Evolutionary conservation across 1,140 invertebrate genomes (phyloP).

Genomic region (Papilio glaucus): DNA sequence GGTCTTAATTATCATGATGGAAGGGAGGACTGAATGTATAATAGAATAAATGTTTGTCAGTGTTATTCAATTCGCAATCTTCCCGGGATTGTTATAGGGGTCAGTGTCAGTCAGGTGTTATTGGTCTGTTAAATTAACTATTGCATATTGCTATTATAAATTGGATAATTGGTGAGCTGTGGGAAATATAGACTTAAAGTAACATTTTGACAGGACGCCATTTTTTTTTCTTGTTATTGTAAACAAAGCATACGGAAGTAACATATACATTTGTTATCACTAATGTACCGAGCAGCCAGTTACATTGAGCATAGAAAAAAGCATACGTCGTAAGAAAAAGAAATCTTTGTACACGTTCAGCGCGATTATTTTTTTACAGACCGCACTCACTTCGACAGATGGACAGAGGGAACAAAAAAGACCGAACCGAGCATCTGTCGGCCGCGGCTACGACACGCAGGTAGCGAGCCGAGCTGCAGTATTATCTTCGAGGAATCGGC

Average conservation of each 20-base stretch:
- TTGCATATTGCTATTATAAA: too few species aligned
- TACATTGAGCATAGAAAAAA: neutral
- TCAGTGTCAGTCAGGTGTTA: too few species aligned
- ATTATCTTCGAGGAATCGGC: slow-evolving; percentile 51
- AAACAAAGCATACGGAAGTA: too few species aligned
- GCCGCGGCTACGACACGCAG: slow-evolving; percentile 66
- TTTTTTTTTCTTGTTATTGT: too few species aligned
- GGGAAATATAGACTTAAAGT: too few species aligned
- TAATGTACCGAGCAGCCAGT: too few species aligned
- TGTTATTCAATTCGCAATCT: too few species aligned
- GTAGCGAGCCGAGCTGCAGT: slow-evolving; percentile 47
- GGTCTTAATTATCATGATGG: neutral
- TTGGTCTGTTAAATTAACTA: too few species aligned
- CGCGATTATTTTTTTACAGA: slow-evolving; percentile 46
- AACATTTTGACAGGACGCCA: too few species aligned
- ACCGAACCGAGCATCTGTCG: slow-evolving; percentile 57
- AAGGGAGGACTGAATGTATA: neutral
- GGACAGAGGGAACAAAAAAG: slow-evolving; percentile 52
- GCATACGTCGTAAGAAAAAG: slow-evolving; percentile 33
- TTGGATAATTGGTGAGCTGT: too few species aligned
- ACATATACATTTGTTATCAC: too few species aligned
- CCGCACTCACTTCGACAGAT: slow-evolving; percentile 48
- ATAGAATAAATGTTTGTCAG: neutral
- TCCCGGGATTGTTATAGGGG: too few species aligned
- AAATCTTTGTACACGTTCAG: slow-evolving; percentile 46